These are phyloP conservation scores for Phalloptychus januarius DNA, from an alignment of 2,797 vertebrate genomes.

Conservation along the genomic window DNA sequence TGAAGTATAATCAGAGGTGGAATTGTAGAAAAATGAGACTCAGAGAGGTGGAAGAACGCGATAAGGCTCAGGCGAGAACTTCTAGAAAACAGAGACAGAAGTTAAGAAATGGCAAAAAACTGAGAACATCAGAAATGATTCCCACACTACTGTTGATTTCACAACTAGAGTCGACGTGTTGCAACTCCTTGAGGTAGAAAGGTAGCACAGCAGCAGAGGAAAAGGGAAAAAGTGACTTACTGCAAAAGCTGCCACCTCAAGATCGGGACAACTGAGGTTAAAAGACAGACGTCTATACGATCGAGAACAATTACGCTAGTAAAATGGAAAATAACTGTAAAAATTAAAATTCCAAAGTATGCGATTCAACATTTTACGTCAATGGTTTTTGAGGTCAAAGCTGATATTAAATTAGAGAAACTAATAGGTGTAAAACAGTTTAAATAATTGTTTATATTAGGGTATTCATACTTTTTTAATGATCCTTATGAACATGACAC, in stretches of 20 bases:
- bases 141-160: neutral
- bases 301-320: neutral
- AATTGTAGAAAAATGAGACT: neutral
- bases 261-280: neutral
- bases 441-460: neutral
- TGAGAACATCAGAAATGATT: neutral
- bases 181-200: neutral
- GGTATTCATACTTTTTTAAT: neutral
- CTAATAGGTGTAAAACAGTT: neutral
- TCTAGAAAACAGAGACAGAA: neutral
- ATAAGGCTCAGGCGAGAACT: neutral
- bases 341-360: neutral
- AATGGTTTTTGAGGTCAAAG: neutral
- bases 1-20: neutral
- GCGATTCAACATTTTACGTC: neutral
- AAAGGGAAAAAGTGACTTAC: neutral
- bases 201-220: neutral
- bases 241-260: neutral
- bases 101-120: neutral
- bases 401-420: neutral
- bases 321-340: neutral
- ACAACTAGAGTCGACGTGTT: neutral
- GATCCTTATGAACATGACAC: neutral
- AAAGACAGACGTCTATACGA: neutral
- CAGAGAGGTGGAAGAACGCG: neutral